Conservation (phyloP, 2,888 invertebrate species). For the Caenorhabditis panamensis region DNA sequence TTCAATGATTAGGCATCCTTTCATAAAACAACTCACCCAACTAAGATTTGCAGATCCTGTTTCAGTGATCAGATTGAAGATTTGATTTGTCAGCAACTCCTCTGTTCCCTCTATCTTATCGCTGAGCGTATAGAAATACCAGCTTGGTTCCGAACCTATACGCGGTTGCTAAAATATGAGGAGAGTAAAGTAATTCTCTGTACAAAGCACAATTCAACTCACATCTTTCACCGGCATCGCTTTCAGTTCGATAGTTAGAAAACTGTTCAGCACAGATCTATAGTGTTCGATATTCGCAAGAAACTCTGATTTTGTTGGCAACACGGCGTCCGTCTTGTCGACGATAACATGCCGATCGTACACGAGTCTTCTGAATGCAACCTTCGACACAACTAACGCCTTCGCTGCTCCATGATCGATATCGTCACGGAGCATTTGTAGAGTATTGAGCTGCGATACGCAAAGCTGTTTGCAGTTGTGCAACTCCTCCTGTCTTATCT, state of each 20-base stretch:
- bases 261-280: conserved; percentile 17
- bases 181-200: no score
- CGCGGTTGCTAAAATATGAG: conserved; percentile 29
- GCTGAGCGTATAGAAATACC: conserved; percentile 24
- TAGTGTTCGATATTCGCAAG: conserved; percentile 28
- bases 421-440: conserved; percentile 56
- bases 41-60: not conserved
- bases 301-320: conserved; percentile 4
- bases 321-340: not conserved
- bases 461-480: conserved; percentile 11
- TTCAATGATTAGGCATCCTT: no score
- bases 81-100: not conserved
- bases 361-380: conserved; percentile 42
- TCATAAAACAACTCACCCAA: not conserved
- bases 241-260: conserved; percentile 25
- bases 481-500: conserved; percentile 4
- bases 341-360: conserved; percentile 25
- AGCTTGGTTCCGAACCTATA: conserved; percentile 13
- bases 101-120: conserved; percentile 1
- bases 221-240: conserved; percentile 17
- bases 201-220: not conserved
- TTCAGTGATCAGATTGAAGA: conserved; percentile 20
- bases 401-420: conserved; percentile 48
- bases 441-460: conserved; percentile 41
- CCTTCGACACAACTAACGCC: conserved; percentile 36